These are phyloP conservation scores for Gopherus evgoodei DNA, from an alignment of 2,113 vertebrate species.

Conservation along the genomic window DNA sequence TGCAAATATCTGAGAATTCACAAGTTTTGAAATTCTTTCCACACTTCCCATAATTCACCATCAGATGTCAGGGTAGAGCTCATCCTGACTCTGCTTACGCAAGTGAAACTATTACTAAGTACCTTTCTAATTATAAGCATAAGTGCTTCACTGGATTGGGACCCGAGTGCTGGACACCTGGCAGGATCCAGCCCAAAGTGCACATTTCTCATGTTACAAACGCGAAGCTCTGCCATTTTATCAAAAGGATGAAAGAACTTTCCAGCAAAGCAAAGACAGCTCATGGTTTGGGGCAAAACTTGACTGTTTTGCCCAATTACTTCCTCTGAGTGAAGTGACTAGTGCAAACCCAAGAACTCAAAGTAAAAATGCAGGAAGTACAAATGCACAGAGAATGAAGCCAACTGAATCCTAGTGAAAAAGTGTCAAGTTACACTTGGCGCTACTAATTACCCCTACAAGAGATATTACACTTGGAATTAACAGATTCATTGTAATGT, in stretches of 20 bases:
- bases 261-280: not conserved
- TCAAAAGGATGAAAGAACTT: not conserved
- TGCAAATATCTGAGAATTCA: no score
- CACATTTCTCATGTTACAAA: not conserved
- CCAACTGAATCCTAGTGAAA: not conserved
- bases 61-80: no score
- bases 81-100: no score
- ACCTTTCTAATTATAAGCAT: not conserved
- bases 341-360: not conserved
- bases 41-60: no score
- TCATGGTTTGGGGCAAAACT: not conserved
- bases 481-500: not conserved
- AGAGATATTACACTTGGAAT: not conserved
- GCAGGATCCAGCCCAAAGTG: not conserved
- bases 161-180: not conserved
- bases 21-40: no score
- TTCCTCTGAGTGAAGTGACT: not conserved
- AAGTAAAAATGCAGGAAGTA: not conserved
- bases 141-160: not conserved
- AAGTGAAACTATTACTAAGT: not conserved
- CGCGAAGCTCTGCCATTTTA: not conserved
- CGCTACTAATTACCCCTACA: not conserved
- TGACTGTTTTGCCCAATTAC: not conserved
- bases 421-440: not conserved
- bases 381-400: not conserved